Base-by-base conservation (phyloP, 1,140 invertebrate species). In the Capitella teleta region DNA sequence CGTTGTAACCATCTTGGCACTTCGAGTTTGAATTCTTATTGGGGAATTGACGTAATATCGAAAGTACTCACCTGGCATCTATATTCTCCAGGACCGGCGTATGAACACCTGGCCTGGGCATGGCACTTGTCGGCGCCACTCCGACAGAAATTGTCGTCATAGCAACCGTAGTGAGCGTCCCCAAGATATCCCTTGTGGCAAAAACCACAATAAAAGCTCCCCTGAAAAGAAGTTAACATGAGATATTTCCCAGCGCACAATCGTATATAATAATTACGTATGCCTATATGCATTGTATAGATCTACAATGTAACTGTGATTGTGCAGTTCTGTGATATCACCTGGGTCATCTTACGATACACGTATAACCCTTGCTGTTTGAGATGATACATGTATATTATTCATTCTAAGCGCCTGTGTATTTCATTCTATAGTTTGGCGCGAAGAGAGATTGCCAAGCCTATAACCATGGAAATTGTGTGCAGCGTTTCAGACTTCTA, bases 1-100 rank as follows among this genome's bases (percentile, higher is more conserved):
- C 92, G 19, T 90, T 87, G 81, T 82, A 95, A 8, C 92, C 92
- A 4, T 87, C 80, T 62, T 82, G 79, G 66, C 84, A 86, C 81
- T 85, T 60, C 2, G 62, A 66, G n/a, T n/a, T n/a, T n/a, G n/a
- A n/a, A n/a, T n/a, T n/a, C n/a, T n/a, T n/a, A n/a, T n/a, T n/a
- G n/a, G n/a, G n/a, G n/a, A n/a, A n/a, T n/a, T n/a, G n/a, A n/a
- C n/a, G n/a, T n/a, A n/a, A n/a, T n/a, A n/a, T n/a, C n/a, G n/a
- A n/a, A n/a, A n/a, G n/a, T n/a, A n/a, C n/a, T n/a, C n/a, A 79
- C 79, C 67, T 76, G 71, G 57, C 79, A 81, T 18, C 61, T 56
- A 56, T 74, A 80, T 18, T 65, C 62, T 1, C 55, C 61, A 23
- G 60, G 54, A 3, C 76, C 76, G 50, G 60, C 63, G 38, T 67